Base-by-base conservation (phyloP, 1,140 invertebrate genomes). In the Drosophila guanche region DNA sequence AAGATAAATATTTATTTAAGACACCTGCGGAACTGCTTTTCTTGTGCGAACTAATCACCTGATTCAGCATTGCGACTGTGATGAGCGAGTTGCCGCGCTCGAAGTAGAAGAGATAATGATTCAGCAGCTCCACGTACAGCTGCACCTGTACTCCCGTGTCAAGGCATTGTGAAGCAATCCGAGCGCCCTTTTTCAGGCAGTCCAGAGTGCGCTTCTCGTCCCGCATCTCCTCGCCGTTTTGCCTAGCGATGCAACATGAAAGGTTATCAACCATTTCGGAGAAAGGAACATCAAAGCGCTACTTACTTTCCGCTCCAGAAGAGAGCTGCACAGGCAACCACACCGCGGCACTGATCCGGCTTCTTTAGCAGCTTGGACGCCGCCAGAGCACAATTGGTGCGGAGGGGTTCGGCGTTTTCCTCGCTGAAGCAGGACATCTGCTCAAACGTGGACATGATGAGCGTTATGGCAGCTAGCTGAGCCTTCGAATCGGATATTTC, bases 401-500 rank as follows among this genome's bases (percentile, higher is more conserved):
- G 93, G 43, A 99, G 93, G 0, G 99, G 98, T 79, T 99, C 97
- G n/a, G 98, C 97, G 90, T 99, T 99, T 90, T 99, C 99, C 75
- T 99, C 97, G 22, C 95, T 94, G 84, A 99, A 98, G 70, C 97
- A 98, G 62, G 95, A 94, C 93, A 98, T 97, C 91, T 98, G 96
- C 91, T 99, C 98, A 63, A 99, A 95, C 0, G 98, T 99, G 41
- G 96, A 97, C 66, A 99, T 98, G 33, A 99, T 98, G 1, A 99
- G 92, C 0, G 97, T 98, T 47, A 99, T 98, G 14, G 98, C 98
- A 1, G 98, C 96, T 47, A 99, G 92, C 91, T 99, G 98, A 27
- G 98, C 97, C 91, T 99, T 99, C 48, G 97, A 98, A 90, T 99
- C 99, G 5, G 97, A 97, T 78, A 99, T 99, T 92, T 99, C 99